Conservation (phyloP, 2,797 vertebrate genomes). For the Sphaeramia orbicularis region DNA sequence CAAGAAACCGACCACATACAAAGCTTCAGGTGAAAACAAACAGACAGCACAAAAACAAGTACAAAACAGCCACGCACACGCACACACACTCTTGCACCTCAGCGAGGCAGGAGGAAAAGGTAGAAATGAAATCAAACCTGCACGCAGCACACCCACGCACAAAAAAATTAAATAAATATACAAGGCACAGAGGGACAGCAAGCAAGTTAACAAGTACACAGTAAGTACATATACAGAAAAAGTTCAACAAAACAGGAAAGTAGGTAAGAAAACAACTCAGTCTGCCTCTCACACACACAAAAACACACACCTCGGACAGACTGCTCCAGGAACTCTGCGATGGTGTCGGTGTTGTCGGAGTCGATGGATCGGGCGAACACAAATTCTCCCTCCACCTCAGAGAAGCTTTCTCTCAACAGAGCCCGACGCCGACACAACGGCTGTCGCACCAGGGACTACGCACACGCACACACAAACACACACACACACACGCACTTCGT, state of each 20-base stretch:
- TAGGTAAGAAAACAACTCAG: constrained; percentile 28
- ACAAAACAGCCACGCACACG: constrained; percentile 21
- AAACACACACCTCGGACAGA: constrained; percentile 89
- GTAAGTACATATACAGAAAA: constrained; percentile 16
- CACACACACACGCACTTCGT: constrained; percentile 34
- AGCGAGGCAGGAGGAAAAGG: constrained; percentile 31
- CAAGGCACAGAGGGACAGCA: constrained; percentile 37
- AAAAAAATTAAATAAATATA: constrained; percentile 23
- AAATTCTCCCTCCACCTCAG: constrained; percentile 91
- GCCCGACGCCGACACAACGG: constrained; percentile 87
- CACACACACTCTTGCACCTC: constrained; percentile 4
- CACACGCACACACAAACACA: constrained; percentile 44
- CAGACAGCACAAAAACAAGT: constrained; percentile 9
- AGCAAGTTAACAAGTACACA: constrained; percentile 29
- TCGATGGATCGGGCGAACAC: constrained; percentile 90
- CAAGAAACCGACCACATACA: background rate
- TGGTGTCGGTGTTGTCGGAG: constrained; percentile 87
- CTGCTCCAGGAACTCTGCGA: constrained; percentile 93
- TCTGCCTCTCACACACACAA: constrained; percentile 7
- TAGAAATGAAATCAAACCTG: constrained; percentile 43
- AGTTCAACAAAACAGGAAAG: constrained; percentile 31
- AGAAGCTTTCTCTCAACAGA: constrained; percentile 88
- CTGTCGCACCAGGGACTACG: constrained; percentile 90
- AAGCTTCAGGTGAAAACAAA: constrained; percentile 23
- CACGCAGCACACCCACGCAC: constrained; percentile 42